Evolutionary conservation across 2,888 invertebrate genomes (phyloP), one percentile per base, ranked within the genome.

Genomic region (Patella caerulea): DNA sequence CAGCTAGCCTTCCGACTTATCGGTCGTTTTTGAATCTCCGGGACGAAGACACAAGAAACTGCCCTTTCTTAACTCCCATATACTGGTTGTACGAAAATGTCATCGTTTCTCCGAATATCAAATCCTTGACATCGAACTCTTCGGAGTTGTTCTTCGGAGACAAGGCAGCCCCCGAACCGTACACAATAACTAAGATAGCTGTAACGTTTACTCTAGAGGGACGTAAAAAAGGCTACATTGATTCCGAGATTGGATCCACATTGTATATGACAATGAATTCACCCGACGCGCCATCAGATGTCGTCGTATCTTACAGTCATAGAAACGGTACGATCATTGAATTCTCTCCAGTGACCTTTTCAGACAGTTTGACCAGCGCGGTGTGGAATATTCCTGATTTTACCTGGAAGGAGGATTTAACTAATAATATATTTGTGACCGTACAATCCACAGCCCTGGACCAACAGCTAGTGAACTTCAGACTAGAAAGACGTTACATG

Each of bases 1-100:
- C 83, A 17, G 87, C 87, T 11, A 81, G 79, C 55, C 76, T 83
- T 53, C 86, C 86, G 4, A 81, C 80, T 56, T 87, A 86, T 77
- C 75, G 73, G 15, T 79, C 86, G 15, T 86, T 83, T 74, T 53
- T 73, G 70, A 87, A 87, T 81, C 76, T 74, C 3, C 77, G 85
- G 15, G 79, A 74, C 0, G 73, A 83, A 2, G 81, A 83, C 72
- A 83, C 81, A 77, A 59, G 72, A 19, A 76, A 80, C 65, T 86
- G 86, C 76, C 29, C 75, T 52, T 80, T 82, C 72, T 74, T 73
- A n/a, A 59, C 76, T 15, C 81, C 82, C 0, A 76, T 81, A 14
- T 74, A 72, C 72, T 86, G 83, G 84, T 78, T 34, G 17, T 85
- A 82, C 71, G 72, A 55, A 15, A 54, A 80, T 45, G 53, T 83